Conservation (phyloP, 2,888 invertebrate genomes). For the Ophion obscuratus region DNA sequence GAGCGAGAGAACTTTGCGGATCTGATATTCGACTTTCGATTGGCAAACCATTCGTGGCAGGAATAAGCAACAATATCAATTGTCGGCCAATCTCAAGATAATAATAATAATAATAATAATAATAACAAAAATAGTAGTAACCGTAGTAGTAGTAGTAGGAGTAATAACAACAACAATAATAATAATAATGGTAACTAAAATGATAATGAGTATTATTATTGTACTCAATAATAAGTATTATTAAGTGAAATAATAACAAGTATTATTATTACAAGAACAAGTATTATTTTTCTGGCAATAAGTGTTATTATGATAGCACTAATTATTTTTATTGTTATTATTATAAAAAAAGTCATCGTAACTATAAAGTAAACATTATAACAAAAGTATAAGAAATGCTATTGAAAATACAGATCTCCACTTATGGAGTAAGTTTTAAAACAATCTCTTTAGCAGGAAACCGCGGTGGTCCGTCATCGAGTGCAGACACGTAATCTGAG, state of each 20-base stretch:
- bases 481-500: conserved; percentile 23
- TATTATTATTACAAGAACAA: neutral
- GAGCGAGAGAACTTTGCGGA: conserved; percentile 1
- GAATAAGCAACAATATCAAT: conserved; percentile 2
- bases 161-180: neutral
- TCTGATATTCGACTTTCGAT: conserved; percentile 42
- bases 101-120: conserved; percentile 4
- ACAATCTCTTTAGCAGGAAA: neutral
- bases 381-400: neutral
- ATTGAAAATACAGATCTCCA: neutral
- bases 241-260: neutral
- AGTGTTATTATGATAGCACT: neutral
- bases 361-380: neutral
- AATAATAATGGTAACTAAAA: no score
- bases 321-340: neutral
- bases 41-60: conserved; percentile 21
- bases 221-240: neutral
- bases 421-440: neutral
- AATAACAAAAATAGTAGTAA: neutral
- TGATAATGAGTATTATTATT: neutral
- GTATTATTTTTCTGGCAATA: no score
- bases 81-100: neutral
- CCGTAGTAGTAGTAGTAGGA: neutral
- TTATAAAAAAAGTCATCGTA: neutral
- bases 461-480: conserved; percentile 11